These are phyloP conservation scores for Octodon degus DNA, from an alignment of 2,113 vertebrate genomes.

Conservation along the genomic window DNA sequence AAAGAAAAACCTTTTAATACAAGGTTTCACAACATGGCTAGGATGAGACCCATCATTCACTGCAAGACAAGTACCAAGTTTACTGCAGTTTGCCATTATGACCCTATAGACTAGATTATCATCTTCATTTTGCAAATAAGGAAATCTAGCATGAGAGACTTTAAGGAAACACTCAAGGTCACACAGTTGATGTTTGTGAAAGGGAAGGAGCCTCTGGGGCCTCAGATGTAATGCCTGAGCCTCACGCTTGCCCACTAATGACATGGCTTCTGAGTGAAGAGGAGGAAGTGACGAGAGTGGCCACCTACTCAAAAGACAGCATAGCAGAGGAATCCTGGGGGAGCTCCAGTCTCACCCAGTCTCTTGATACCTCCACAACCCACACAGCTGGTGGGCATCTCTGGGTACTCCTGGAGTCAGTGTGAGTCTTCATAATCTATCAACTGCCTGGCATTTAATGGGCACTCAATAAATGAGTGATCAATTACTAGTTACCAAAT, in stretches of 20 bases:
- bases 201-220: neutral
- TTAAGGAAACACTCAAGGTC: neutral
- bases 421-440: constrained; percentile 33
- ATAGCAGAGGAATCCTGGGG: neutral
- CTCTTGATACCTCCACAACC: neutral
- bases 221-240: neutral
- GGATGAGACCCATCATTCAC: neutral
- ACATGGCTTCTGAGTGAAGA: neutral
- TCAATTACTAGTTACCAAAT: neutral
- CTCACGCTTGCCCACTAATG: neutral
- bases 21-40: neutral
- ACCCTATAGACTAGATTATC: neutral
- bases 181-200: neutral
- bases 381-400: neutral
- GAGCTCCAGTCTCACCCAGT: neutral
- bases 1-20: neutral
- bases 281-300: neutral
- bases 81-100: neutral
- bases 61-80: neutral
- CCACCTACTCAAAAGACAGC: neutral
- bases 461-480: constrained; percentile 9
- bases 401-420: neutral
- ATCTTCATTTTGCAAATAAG: neutral
- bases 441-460: constrained; percentile 24
- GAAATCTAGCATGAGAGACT: constrained; percentile 2